Conservation (phyloP, 2,113 vertebrate species). For the Hylia prasina region DNA sequence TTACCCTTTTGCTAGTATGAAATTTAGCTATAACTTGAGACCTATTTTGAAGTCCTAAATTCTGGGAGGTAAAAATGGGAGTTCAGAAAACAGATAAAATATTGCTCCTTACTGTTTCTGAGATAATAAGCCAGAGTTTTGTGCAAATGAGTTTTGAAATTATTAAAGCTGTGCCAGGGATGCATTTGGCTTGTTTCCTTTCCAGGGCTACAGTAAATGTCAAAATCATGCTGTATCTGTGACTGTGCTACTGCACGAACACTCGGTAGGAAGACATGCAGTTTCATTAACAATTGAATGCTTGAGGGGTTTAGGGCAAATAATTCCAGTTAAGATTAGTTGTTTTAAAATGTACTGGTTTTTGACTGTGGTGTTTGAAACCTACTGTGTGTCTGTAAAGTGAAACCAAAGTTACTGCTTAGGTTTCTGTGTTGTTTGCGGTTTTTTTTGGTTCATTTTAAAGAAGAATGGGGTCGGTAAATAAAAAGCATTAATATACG, state of each 20-base stretch:
- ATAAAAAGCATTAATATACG: background rate
- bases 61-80: background rate
- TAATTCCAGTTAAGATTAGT: background rate
- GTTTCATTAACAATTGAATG: background rate
- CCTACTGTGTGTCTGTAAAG: background rate
- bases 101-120: background rate
- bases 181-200: background rate
- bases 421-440: background rate
- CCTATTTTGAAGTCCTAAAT: background rate
- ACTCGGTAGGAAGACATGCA: background rate
- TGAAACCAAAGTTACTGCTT: background rate
- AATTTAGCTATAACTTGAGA: background rate
- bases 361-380: background rate
- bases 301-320: background rate
- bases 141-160: background rate
- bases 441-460: background rate
- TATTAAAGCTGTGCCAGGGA: background rate
- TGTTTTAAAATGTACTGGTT: background rate
- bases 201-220: conserved; percentile 4
- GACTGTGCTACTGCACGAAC: background rate
- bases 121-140: background rate
- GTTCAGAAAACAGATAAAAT: background rate
- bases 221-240: background rate
- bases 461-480: background rate
- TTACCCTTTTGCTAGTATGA: background rate